phyloP scores from a whole-genome alignment of 2,113 vertebrate species.

The Deroptyus accipitrinus region DNA sequence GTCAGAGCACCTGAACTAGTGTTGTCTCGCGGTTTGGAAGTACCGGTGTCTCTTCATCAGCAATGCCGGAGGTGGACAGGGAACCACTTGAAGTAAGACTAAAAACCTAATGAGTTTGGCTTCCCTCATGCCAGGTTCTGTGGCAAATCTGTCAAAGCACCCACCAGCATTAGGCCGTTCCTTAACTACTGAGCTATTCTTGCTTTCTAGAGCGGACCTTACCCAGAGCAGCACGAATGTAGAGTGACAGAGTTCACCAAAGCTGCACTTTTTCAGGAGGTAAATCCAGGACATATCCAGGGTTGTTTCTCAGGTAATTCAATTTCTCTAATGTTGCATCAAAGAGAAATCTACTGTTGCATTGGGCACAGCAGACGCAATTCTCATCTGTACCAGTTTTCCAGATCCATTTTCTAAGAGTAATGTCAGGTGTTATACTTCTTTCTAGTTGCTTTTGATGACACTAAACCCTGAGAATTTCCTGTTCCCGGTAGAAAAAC shows the following conservation, averaged over 20 bases:
- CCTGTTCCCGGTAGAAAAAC: not conserved
- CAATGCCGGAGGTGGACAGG: not conserved
- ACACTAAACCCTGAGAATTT: not conserved
- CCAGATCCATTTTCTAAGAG: not conserved
- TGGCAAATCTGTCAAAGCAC: not conserved
- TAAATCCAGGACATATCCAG: not conserved
- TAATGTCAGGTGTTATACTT: not conserved
- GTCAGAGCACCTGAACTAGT: not conserved
- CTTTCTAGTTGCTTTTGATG: constrained; percentile 37
- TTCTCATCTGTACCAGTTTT: constrained; percentile 30
- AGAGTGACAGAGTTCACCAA: not conserved
- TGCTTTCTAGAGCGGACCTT: not conserved
- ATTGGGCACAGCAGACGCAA: not conserved
- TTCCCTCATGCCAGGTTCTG: not conserved
- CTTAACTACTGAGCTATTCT: not conserved
- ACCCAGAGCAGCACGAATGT: not conserved
- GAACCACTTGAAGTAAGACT: not conserved
- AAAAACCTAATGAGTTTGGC: not conserved
- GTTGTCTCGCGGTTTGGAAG: not conserved
- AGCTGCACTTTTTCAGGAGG: not conserved
- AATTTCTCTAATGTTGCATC: not conserved
- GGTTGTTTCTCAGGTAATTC: not conserved
- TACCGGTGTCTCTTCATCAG: not conserved
- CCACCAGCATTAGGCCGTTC: not conserved
- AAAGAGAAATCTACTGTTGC: not conserved